phyloP scores from a whole-genome alignment of 2,113 vertebrate species.

The Leptobrachium ailaonicum region DNA sequence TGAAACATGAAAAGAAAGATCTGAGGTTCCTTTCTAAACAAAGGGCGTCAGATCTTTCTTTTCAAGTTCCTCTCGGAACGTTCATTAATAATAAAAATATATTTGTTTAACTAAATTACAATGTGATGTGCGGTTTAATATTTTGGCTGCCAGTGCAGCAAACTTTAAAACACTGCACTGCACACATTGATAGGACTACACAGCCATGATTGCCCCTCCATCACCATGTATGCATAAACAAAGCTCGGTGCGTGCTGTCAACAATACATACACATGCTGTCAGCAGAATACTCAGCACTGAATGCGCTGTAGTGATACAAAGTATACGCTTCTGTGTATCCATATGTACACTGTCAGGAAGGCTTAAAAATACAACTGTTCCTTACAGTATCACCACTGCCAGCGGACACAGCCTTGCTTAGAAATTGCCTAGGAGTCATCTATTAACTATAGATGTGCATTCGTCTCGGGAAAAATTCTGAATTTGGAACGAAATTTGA shows the following conservation, averaged over 20 bases:
- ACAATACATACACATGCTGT: constrained; percentile 41
- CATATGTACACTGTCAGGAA: neutral
- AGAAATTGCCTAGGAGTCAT: constrained; percentile 3
- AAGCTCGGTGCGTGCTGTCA: constrained; percentile 34
- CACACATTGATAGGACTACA: constrained; percentile 30
- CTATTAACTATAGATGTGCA: no score
- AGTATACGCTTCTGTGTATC: neutral
- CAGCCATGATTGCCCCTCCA: constrained; percentile 42
- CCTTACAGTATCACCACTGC: constrained; percentile 22
- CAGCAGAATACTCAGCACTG: constrained; percentile 16
- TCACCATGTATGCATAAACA: constrained; percentile 42
- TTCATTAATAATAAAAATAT: constrained; percentile 48
- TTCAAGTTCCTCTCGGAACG: constrained; percentile 34
- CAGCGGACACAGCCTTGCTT: constrained; percentile 18
- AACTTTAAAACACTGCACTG: constrained; percentile 35
- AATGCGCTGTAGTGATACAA: constrained; percentile 6
- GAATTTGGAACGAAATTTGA: no score
- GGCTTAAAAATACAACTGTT: constrained; percentile 33
- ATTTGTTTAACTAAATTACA: constrained; percentile 48
- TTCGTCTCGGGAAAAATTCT: no score
- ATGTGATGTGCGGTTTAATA: constrained; percentile 43
- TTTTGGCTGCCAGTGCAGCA: constrained; percentile 35
- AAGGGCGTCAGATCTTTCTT: constrained; percentile 42
- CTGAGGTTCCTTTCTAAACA: constrained; percentile 35
- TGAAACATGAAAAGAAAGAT: constrained; percentile 41